phyloP scores from a whole-genome alignment of 2,113 vertebrate species.

The Craseonycteris thonglongyai region DNA sequence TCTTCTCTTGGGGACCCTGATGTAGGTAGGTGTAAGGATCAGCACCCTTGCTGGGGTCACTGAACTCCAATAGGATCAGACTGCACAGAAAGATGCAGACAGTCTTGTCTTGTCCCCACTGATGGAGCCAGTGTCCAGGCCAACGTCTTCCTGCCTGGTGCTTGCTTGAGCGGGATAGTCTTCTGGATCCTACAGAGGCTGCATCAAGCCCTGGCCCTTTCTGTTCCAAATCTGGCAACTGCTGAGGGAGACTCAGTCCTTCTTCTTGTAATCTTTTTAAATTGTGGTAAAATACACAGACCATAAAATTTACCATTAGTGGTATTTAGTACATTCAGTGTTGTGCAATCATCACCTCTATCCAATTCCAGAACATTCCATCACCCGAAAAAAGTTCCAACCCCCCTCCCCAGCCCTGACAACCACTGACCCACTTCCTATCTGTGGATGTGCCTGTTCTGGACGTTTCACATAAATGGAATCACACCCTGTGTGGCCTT shows the following conservation, averaged over 20 bases:
- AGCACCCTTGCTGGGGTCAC: background rate
- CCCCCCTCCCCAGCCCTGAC: background rate
- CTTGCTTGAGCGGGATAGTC: background rate
- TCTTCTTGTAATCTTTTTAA: background rate
- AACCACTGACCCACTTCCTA: rapidly evolving
- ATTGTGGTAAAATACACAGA: background rate
- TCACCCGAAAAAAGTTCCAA: background rate
- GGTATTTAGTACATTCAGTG: background rate
- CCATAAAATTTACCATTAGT: background rate
- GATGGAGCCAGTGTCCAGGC: rapidly evolving
- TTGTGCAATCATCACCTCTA: rapidly evolving
- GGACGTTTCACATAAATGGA: rapidly evolving
- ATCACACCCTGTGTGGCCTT: rapidly evolving
- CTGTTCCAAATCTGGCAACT: background rate
- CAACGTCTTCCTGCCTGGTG: rapidly evolving
- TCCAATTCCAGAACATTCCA: background rate
- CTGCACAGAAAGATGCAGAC: background rate
- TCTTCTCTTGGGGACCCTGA: background rate
- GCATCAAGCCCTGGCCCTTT: background rate
- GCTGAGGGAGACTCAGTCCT: background rate
- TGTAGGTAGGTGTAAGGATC: background rate
- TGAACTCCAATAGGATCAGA: background rate
- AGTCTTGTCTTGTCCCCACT: too few species aligned
- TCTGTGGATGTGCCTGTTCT: rapidly evolving
- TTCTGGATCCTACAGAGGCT: background rate